These are phyloP conservation scores for Dryoscopus gambensis DNA, from an alignment of 2,113 vertebrate species.

Conservation along the genomic window DNA sequence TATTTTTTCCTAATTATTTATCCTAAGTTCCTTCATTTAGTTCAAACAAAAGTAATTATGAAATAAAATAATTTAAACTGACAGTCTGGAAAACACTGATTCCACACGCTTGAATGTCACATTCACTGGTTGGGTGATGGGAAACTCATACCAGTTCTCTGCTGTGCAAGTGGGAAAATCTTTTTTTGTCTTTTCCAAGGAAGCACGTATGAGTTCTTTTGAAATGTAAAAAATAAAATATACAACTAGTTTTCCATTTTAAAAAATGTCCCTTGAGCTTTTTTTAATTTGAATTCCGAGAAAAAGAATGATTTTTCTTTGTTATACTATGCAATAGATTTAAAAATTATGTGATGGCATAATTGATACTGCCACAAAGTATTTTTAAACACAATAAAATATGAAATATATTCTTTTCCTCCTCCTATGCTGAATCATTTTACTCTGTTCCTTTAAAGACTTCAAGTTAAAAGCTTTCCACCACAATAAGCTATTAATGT, in stretches of 20 bases:
- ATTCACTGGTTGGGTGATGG: neutral
- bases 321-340: neutral
- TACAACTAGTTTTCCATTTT: neutral
- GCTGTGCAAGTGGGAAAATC: neutral
- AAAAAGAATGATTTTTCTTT: neutral
- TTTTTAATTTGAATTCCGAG: neutral
- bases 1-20: neutral
- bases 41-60: neutral
- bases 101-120: neutral
- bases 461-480: slow-evolving; percentile 47
- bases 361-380: slow-evolving; percentile 41
- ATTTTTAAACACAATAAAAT: slow-evolving; percentile 50
- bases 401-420: slow-evolving; percentile 22
- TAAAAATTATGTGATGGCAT: neutral
- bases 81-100: neutral
- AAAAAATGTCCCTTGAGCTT: neutral
- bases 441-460: slow-evolving; percentile 48
- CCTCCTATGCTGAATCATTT: slow-evolving; percentile 53
- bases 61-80: neutral
- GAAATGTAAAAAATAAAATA: neutral
- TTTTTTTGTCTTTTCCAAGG: neutral
- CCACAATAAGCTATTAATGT: slow-evolving; percentile 13
- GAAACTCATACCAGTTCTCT: neutral
- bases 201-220: neutral
- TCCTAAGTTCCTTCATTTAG: neutral